Conservation (phyloP, 2,113 vertebrate species). For the Sclerurus mexicanus region DNA sequence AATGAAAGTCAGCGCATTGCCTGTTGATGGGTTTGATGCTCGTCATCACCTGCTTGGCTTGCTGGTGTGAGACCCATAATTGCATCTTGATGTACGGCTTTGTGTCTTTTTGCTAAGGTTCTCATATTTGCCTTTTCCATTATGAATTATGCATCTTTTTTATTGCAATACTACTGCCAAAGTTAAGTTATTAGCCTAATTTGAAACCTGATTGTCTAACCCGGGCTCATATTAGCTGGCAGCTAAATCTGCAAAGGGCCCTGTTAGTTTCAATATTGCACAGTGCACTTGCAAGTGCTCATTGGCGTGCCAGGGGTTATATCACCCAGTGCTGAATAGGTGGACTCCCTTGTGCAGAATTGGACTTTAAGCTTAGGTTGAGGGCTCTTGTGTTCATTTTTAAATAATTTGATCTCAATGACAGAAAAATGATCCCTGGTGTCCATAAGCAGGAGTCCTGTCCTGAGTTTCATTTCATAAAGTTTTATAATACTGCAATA, state of each 20-base stretch:
- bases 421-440: not conserved
- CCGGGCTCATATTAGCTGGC: not conserved
- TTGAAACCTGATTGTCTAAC: not conserved
- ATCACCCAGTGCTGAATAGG: not conserved
- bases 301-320: not conserved
- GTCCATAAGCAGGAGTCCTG: not conserved
- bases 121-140: not conserved
- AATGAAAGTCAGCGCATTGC: not conserved
- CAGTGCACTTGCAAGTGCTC: not conserved
- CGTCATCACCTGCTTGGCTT: not conserved
- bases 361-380: not conserved
- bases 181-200: slow-evolving; percentile 6
- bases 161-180: slow-evolving; percentile 15
- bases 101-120: not conserved
- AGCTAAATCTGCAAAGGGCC: not conserved
- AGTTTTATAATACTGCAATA: not conserved
- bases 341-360: not conserved
- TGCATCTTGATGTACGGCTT: not conserved
- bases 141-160: not conserved
- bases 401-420: not conserved
- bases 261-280: not conserved
- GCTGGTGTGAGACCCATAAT: not conserved
- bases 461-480: not conserved
- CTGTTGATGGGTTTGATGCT: not conserved
- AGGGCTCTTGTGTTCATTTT: not conserved